Evolutionary conservation across 1,140 invertebrate genomes (phyloP).

Genomic region (Prorops nasuta): DNA sequence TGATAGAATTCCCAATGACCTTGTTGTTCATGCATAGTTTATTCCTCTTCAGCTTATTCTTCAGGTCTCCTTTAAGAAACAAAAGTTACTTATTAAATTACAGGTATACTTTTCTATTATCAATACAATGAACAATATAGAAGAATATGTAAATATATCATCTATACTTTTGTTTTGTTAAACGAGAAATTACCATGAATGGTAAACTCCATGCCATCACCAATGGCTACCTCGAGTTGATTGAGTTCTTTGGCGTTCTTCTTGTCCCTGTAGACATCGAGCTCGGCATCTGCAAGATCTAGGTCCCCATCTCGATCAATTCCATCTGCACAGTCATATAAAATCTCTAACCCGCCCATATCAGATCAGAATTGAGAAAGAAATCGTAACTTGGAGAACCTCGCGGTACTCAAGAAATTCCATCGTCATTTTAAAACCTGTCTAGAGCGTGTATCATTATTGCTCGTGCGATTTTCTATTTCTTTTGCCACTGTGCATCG

Average conservation of each 20-base stretch:
- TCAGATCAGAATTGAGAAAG: conserved; percentile 26
- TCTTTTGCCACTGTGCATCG: conserved; percentile 2
- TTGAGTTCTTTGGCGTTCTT: conserved; percentile 75
- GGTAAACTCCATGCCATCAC: conserved; percentile 87
- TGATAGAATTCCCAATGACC: conserved; percentile 67
- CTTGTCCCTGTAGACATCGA: conserved; percentile 73
- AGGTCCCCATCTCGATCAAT: conserved; percentile 67
- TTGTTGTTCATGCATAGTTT: conserved; percentile 73
- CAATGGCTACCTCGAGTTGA: conserved; percentile 84
- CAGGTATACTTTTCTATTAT: no score
- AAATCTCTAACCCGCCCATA: conserved; percentile 41
- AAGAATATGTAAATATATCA: conserved; percentile 3
- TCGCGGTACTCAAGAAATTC: no score
- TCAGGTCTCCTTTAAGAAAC: conserved; percentile 65
- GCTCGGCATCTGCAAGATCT: conserved; percentile 78
- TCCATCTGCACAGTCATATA: conserved; percentile 52
- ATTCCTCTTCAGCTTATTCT: conserved; percentile 71
- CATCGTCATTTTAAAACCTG: no score
- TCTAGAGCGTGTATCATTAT: no score
- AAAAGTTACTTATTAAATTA: conserved; percentile 8
- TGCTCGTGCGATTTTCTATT: not conserved
- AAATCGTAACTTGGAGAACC: conserved; percentile 16
- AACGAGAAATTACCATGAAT: conserved; percentile 79
- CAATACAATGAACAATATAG: no score
- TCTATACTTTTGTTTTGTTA: not conserved